These are phyloP conservation scores for Eurystomus glaucurus DNA, from an alignment of 2,797 vertebrate genomes.

Conservation along the genomic window DNA sequence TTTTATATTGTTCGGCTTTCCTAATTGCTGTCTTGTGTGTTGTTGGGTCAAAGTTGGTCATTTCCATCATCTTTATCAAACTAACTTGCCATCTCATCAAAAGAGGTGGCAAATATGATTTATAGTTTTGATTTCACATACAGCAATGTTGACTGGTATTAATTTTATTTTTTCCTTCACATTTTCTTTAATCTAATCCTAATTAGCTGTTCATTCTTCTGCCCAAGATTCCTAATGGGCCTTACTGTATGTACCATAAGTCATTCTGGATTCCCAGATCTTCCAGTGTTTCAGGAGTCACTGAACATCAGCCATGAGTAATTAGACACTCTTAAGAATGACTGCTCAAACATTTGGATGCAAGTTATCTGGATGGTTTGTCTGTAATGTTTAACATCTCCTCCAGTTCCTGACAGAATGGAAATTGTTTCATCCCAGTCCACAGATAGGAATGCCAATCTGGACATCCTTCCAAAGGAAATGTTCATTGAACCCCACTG, in stretches of 20 bases:
- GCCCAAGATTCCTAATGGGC: neutral
- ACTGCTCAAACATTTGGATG: neutral
- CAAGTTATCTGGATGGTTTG: neutral
- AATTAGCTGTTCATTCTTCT: neutral
- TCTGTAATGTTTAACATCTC: neutral
- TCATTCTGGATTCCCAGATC: neutral
- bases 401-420: neutral
- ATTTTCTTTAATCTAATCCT: neutral
- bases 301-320: neutral
- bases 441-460: accelerated
- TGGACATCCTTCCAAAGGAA: neutral
- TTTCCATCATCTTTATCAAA: neutral
- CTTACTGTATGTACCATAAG: neutral
- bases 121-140: neutral
- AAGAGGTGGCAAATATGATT: neutral
- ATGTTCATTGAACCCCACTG: accelerated
- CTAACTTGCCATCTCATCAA: neutral
- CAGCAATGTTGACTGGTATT: neutral
- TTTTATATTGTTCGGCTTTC: neutral
- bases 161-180: neutral
- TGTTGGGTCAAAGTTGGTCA: neutral
- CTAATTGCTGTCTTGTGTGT: neutral
- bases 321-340: neutral
- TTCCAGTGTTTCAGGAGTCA: neutral
- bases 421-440: neutral